A percentile compares a stretch with the other conserved stretches of the same genome.
phyloP scores from a whole-genome alignment of 2,888 invertebrate species.

The Cylloceria caligata region DNA sequence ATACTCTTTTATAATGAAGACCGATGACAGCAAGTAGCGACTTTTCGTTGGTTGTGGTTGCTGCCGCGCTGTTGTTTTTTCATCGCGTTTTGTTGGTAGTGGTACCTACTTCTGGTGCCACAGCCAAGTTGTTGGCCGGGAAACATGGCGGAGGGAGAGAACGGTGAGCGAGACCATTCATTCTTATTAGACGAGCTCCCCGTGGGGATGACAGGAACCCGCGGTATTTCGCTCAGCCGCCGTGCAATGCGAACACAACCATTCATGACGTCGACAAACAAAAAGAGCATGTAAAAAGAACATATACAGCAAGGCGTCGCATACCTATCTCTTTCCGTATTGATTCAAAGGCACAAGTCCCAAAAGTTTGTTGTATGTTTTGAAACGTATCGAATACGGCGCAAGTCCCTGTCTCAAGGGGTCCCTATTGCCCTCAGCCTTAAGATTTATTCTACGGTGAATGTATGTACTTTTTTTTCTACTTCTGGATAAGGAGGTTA shows the following conservation, averaged over 20 bases:
- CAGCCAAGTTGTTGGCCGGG: slow-evolving; percentile 77
- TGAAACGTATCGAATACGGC: too few species aligned
- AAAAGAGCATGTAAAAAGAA: slow-evolving; percentile 6
- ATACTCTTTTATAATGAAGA: slow-evolving; percentile 82
- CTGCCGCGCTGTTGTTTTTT: slow-evolving; percentile 37
- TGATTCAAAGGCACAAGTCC: slow-evolving; percentile 39
- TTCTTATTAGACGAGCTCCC: slow-evolving; percentile 81
- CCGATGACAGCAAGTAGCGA: slow-evolving; percentile 78
- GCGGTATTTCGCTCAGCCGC: slow-evolving; percentile 59
- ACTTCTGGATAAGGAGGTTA: too few species aligned
- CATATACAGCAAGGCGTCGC: slow-evolving; percentile 9
- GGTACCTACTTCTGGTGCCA: slow-evolving; percentile 45
- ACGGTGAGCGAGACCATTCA: slow-evolving; percentile 80
- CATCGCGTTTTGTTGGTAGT: slow-evolving; percentile 45
- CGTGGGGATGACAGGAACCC: slow-evolving; percentile 73
- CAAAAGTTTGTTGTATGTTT: neutral
- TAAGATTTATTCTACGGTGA: too few species aligned
- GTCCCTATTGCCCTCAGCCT: too few species aligned
- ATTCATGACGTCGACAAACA: slow-evolving; percentile 39
- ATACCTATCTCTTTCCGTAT: slow-evolving; percentile 51
- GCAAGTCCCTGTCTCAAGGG: too few species aligned
- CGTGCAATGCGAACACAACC: slow-evolving; percentile 49
- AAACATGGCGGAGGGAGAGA: slow-evolving; percentile 75
- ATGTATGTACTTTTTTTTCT: too few species aligned
- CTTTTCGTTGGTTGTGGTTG: slow-evolving; percentile 63